Conservation (phyloP, 1,140 invertebrate genomes). For the Parasteatoda tepidariorum region DNA sequence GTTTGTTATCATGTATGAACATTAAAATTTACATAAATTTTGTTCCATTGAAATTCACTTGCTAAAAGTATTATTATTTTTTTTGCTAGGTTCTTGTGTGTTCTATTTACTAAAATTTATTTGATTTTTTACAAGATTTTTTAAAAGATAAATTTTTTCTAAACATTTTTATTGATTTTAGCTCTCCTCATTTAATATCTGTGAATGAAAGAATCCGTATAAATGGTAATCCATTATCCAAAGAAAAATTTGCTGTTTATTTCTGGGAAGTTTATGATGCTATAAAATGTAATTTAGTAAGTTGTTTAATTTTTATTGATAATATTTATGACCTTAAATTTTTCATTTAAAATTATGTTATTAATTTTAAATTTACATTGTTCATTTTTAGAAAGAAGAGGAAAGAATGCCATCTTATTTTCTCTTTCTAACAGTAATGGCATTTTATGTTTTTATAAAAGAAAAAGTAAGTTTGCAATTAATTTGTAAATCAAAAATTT, state of each 20-base stretch:
- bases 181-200: constrained; percentile 93
- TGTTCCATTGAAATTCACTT: no score
- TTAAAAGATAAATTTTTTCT: neutral
- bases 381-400: constrained; percentile 72
- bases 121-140: no score
- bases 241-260: constrained; percentile 79
- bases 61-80: no score
- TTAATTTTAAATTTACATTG: no score
- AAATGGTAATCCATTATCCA: constrained; percentile 81
- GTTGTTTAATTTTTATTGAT: constrained; percentile 43
- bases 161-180: constrained; percentile 69
- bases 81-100: no score
- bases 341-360: no score
- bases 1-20: no score
- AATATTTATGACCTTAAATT: no score
- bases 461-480: constrained; percentile 76
- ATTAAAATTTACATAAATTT: no score
- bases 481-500: neutral
- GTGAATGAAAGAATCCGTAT: constrained; percentile 94
- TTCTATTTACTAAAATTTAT: no score
- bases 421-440: constrained; percentile 91
- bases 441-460: constrained; percentile 87
- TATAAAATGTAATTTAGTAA: constrained; percentile 72
- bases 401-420: constrained; percentile 90
- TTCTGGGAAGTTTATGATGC: constrained; percentile 86